phyloP scores from a whole-genome alignment of 2,113 vertebrate genomes.

The cattle (Bos taurus) region DNA sequence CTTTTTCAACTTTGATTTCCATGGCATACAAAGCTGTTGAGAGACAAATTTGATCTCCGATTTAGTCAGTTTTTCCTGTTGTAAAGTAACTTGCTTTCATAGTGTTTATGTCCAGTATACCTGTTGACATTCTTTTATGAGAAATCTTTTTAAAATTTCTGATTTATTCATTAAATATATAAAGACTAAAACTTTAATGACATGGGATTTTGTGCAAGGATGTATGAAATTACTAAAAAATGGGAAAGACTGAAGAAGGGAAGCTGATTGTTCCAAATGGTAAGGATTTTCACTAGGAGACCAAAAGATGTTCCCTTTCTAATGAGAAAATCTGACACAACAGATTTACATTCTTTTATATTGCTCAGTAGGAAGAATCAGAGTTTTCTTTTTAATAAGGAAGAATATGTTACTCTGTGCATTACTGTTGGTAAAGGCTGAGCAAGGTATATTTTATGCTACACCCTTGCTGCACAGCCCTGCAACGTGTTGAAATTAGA shows the following conservation, averaged over 20 bases:
- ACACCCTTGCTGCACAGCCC: background rate
- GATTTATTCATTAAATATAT: background rate
- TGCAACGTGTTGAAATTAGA: background rate
- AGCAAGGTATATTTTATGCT: background rate
- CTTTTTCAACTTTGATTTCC: constrained; percentile 95
- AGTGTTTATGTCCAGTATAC: background rate
- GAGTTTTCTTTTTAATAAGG: background rate
- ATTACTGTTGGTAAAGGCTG: background rate
- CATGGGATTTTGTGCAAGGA: background rate
- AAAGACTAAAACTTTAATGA: background rate
- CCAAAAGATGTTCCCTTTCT: background rate
- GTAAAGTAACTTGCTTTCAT: background rate
- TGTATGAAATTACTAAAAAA: background rate
- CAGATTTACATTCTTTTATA: background rate
- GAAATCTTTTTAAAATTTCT: background rate
- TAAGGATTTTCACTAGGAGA: background rate
- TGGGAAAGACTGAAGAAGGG: background rate
- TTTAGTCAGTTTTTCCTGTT: background rate
- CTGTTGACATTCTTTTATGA: background rate
- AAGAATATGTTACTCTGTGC: background rate
- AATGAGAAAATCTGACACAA: background rate
- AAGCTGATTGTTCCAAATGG: background rate
- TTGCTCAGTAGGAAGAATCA: background rate
- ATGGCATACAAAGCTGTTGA: constrained; percentile 92
- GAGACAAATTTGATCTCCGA: constrained; percentile 47